Evolutionary conservation across 2,888 invertebrate genomes (phyloP).

Genomic region (Oscheius sp.): DNA sequence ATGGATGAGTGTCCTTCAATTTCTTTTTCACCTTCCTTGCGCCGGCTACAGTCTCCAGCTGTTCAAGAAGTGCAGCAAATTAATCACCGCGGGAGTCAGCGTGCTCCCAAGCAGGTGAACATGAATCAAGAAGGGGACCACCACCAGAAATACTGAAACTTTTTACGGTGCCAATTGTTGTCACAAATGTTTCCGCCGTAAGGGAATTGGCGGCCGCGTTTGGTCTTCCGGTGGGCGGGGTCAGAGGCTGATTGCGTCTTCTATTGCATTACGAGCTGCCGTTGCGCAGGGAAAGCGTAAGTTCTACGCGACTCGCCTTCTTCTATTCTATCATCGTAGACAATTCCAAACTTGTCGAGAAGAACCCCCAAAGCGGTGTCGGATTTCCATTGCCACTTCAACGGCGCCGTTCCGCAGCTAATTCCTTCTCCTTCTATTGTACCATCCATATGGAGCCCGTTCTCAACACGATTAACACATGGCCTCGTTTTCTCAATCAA

Average conservation of each 20-base stretch:
- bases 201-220: slow-evolving; percentile 37
- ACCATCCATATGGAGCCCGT: background rate
- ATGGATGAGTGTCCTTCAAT: too few species aligned
- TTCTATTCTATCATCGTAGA: background rate
- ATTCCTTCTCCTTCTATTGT: slow-evolving; percentile 7
- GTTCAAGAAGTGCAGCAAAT: too few species aligned
- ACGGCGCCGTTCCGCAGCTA: slow-evolving; percentile 26
- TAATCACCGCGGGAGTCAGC: too few species aligned
- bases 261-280: slow-evolving; percentile 37
- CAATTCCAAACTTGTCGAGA: slow-evolving; percentile 25
- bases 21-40: too few species aligned
- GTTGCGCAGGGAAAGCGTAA: slow-evolving; percentile 30
- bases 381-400: slow-evolving; percentile 27
- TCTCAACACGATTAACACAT: slow-evolving; percentile 7
- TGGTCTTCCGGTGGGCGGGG: slow-evolving; percentile 38
- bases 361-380: slow-evolving; percentile 19
- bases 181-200: slow-evolving; percentile 32
- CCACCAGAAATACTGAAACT: background rate
- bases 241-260: slow-evolving; percentile 37
- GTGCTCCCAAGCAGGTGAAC: too few species aligned
- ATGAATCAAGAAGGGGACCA: background rate
- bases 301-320: slow-evolving; percentile 21
- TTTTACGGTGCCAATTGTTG: slow-evolving; percentile 8
- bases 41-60: too few species aligned
- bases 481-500: background rate